Percentiles rank a stretch among this genome's conserved stretches.
phyloP scores from a whole-genome alignment of 2,797 vertebrate species.

The Pseudochromis fuscus region DNA sequence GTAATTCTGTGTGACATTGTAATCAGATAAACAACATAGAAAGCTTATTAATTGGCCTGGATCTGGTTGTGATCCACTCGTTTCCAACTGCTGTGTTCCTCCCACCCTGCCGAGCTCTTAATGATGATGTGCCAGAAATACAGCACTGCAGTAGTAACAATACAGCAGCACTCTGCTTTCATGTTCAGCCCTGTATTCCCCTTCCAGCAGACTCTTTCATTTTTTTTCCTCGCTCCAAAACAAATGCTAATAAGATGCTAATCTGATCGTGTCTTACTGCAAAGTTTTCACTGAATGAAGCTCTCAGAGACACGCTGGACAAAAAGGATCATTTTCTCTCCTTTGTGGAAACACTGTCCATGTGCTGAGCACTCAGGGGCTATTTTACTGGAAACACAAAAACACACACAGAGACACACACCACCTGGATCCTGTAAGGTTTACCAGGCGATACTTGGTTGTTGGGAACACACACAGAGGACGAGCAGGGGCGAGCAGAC shows the following conservation, averaged over 20 bases:
- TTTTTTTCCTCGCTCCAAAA: constrained; percentile 4
- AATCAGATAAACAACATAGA: too few relatives aligned
- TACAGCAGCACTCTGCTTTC: constrained; percentile 27
- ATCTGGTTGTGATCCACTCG: too few relatives aligned
- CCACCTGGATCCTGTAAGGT: constrained; percentile 19
- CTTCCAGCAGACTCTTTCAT: constrained; percentile 29
- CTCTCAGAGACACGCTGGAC: constrained; percentile 2
- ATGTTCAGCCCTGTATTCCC: constrained; percentile 24
- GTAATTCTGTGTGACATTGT: too few relatives aligned
- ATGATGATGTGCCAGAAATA: constrained; percentile 16
- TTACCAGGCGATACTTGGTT: constrained; percentile 28
- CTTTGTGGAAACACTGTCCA: neutral
- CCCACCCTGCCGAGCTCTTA: constrained; percentile 23
- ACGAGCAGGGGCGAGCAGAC: constrained; percentile 11
- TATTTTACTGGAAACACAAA: constrained; percentile 5
- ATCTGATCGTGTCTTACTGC: constrained; percentile 58
- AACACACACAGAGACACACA: constrained; percentile 5
- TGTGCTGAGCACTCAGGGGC: constrained; percentile 1
- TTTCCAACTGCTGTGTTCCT: too few relatives aligned
- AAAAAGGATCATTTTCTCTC: constrained; percentile 4
- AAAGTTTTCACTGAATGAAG: constrained; percentile 20
- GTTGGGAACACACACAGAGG: constrained; percentile 15
- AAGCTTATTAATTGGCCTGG: too few relatives aligned
- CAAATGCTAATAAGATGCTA: constrained; percentile 74
- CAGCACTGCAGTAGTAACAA: neutral